Evolutionary conservation across 2,113 vertebrate genomes (phyloP).

Genomic region (Arothron firmamentum): DNA sequence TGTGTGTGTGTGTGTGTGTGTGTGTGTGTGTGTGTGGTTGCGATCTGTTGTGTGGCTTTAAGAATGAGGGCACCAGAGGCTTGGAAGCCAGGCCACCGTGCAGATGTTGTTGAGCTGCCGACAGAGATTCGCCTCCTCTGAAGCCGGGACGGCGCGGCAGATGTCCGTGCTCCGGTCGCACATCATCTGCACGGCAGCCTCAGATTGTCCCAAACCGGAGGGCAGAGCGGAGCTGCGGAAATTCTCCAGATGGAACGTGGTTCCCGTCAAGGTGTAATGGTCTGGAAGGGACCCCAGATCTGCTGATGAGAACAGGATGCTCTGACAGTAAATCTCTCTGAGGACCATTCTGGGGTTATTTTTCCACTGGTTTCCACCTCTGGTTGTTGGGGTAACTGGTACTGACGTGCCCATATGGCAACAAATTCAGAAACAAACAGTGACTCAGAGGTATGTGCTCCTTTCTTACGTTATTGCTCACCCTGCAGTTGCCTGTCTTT

Average conservation of each 20-base stretch:
- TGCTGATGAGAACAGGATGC: conserved; percentile 9
- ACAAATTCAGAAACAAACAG: conserved; percentile 53
- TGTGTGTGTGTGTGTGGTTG: neutral
- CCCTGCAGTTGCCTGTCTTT: conserved; percentile 7
- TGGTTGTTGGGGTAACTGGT: conserved; percentile 23
- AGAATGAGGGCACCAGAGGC: conserved; percentile 22
- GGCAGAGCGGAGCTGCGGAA: conserved; percentile 36
- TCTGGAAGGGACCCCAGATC: neutral
- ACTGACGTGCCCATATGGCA: conserved; percentile 55
- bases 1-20: neutral
- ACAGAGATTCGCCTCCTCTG: conserved; percentile 19
- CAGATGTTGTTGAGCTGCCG: conserved; percentile 40
- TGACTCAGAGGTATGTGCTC: conserved; percentile 67
- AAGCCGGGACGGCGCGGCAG: conserved; percentile 11
- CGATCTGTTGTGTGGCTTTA: conserved; percentile 2
- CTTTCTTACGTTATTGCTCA: conserved; percentile 3
- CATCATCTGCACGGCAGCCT: conserved; percentile 35
- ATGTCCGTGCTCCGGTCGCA: conserved; percentile 8
- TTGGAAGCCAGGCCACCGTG: conserved; percentile 16
- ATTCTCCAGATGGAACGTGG: conserved; percentile 23
- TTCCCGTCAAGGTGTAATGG: conserved; percentile 26
- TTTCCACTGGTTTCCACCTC: conserved; percentile 22
- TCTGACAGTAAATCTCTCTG: conserved; percentile 22
- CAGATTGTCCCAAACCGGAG: conserved; percentile 27
- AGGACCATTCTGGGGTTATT: conserved; percentile 16